Percentiles rank a stretch among this genome's conserved stretches.
phyloP scores from a whole-genome alignment of 2,113 vertebrate species.

The Monarcha castaneiventris region DNA sequence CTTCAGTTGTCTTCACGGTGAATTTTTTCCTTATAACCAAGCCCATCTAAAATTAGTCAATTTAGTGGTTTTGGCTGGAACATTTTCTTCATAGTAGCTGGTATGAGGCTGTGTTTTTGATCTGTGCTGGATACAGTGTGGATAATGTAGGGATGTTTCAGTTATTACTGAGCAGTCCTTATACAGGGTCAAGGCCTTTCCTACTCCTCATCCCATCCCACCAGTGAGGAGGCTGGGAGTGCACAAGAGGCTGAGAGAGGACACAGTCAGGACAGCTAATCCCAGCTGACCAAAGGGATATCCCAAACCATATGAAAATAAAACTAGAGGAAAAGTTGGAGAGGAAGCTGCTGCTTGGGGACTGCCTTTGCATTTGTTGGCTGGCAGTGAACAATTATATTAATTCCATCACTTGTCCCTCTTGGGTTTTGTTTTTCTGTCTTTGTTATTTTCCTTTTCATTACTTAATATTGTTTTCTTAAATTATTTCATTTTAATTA shows the following conservation, averaged over 20 bases:
- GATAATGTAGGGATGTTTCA: neutral
- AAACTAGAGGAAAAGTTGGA: neutral
- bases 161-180: neutral
- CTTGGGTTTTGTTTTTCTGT: neutral
- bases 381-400: neutral
- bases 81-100: neutral
- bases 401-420: neutral
- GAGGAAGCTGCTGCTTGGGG: accelerated
- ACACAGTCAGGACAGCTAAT: neutral
- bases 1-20: neutral
- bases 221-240: neutral
- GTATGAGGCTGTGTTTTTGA: neutral
- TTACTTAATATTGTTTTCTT: neutral
- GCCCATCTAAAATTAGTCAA: neutral
- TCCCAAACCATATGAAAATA: neutral
- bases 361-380: neutral
- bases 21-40: neutral
- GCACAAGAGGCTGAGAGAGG: neutral
- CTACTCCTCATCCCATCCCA: neutral
- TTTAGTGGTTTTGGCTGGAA: neutral
- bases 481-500: neutral
- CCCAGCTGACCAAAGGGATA: neutral
- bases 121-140: neutral
- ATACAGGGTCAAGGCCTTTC: neutral
- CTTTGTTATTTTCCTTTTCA: neutral